phyloP scores from a whole-genome alignment of 2,888 invertebrate genomes.

The Salpingus planirostris region DNA sequence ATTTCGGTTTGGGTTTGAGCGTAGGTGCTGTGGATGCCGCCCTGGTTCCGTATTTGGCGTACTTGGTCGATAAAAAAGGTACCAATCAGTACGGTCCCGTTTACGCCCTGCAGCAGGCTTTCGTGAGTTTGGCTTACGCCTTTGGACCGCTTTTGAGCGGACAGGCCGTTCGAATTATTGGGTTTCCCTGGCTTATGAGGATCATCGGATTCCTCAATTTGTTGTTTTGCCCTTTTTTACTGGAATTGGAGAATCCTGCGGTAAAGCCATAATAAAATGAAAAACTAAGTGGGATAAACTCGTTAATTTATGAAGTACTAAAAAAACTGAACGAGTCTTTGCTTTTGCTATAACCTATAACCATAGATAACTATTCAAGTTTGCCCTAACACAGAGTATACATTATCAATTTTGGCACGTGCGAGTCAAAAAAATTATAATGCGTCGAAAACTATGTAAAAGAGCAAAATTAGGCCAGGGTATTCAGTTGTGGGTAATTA shows the following conservation, averaged over 20 bases:
- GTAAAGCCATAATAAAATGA: too few relatives aligned
- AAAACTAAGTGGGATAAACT: too few relatives aligned
- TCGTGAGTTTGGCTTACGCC: conserved; percentile 73
- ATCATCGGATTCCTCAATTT: conserved; percentile 61
- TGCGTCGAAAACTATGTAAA: too few relatives aligned
- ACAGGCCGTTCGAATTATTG: conserved; percentile 57
- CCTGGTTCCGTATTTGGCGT: conserved; percentile 67
- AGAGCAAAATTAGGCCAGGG: too few relatives aligned
- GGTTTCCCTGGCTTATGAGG: conserved; percentile 68
- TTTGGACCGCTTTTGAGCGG: conserved; percentile 70
- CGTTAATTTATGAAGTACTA: too few relatives aligned
- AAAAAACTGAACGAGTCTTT: too few relatives aligned
- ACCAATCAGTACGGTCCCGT: conserved; percentile 64
- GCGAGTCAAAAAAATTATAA: too few relatives aligned
- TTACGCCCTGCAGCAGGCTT: conserved; percentile 76
- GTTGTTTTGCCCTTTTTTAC: conserved; percentile 57
- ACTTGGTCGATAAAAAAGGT: conserved; percentile 55
- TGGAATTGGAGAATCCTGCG: conserved; percentile 42
- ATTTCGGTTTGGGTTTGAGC: conserved; percentile 66
- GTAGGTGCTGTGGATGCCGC: conserved; percentile 76
- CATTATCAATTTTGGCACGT: too few relatives aligned
- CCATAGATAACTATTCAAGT: too few relatives aligned
- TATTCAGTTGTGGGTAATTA: too few relatives aligned
- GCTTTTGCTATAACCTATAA: too few relatives aligned
- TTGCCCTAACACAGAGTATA: too few relatives aligned